Base-by-base conservation (phyloP, 1,140 invertebrate genomes). In the Sinonovacula constricta region DNA sequence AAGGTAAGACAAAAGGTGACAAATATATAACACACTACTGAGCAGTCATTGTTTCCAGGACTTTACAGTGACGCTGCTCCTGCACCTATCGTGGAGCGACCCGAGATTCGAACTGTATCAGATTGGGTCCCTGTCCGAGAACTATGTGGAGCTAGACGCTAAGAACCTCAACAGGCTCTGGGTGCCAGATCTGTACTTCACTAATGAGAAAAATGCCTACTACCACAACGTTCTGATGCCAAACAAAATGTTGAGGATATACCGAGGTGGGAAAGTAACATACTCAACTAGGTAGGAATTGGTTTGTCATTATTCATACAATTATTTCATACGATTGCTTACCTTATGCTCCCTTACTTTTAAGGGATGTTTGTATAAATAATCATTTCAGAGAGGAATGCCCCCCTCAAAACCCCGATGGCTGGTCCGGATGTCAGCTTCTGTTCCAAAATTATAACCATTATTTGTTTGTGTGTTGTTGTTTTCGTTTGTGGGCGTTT, bases 141-240 rank as follows among this genome's bases (percentile, higher is more conserved):
- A 77, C 0, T 80, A 79, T 24, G 49, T 86, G 10, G 86, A 86
- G 57, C 65, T 87, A 24, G 83, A 86, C 59, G 80, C 85, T 36
- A 85, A 86, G 26, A 81, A 88, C 51, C 81, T 90, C 12, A 71
- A 85, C 34, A 83, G 77, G 30, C 86, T 92, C 7, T 92, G 91
- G 91, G 87, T 89, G 36, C 91, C 91, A 1, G 91, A 92, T 67
- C 79, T 91, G 12, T 92, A 90, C 74, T 92, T 92, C 75, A 85
- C 89, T 15, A 92, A 92, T 72, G 90, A 92, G 62, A 92, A 92
- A 82, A 80, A 85, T 5, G 91, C 91, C 1, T 82, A 83, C 33
- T 89, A 92, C 31, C 92, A 92, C 78, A 81, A 89, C 26, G 89
- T 92, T 0, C 91, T 92, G 33, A 88, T 90, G 51, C 86, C 91